Conservation (phyloP, 2,888 invertebrate genomes). For the Toxonevra muliebris region DNA sequence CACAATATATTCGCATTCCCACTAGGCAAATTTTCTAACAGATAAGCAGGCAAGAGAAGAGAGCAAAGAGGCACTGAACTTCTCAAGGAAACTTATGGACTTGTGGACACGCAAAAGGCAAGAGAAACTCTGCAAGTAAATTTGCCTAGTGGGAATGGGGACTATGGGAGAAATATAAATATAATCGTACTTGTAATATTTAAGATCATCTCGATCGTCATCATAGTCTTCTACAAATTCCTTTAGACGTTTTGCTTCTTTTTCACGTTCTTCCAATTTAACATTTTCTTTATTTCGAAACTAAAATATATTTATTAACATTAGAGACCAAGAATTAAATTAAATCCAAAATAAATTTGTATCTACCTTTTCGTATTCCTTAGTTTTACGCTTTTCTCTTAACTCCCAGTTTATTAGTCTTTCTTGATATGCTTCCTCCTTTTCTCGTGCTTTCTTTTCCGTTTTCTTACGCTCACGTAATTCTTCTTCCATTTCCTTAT, state of each 20-base stretch:
- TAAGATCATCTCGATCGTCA: slow-evolving; percentile 95
- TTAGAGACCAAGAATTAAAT: not conserved
- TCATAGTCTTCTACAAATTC: slow-evolving; percentile 99
- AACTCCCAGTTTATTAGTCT: slow-evolving; percentile 83
- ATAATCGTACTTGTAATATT: slow-evolving; percentile 84
- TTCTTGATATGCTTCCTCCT: slow-evolving; percentile 96
- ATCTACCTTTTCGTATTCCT: slow-evolving; percentile 81
- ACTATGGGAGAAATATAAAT: too few species aligned
- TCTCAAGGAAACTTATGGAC: too few species aligned
- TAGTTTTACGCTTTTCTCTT: slow-evolving; percentile 86
- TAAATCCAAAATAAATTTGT: not conserved
- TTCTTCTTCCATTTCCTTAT: slow-evolving; percentile 91
- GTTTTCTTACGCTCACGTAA: slow-evolving; percentile 87
- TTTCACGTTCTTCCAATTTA: slow-evolving; percentile 85
- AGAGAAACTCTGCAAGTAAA: too few species aligned
- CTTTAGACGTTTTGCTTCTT: slow-evolving; percentile 92
- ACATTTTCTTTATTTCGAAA: slow-evolving; percentile 85
- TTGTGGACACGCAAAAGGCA: too few species aligned
- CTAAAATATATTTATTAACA: slow-evolving; percentile 36
- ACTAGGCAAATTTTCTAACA: too few species aligned
- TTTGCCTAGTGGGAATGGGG: too few species aligned
- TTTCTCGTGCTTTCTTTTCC: slow-evolving; percentile 91
- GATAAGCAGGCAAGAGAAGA: too few species aligned
- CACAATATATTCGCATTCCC: too few species aligned
- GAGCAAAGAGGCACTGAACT: too few species aligned